Conservation (phyloP, 2,888 invertebrate genomes). For the Zootermopsis nevadensis region DNA sequence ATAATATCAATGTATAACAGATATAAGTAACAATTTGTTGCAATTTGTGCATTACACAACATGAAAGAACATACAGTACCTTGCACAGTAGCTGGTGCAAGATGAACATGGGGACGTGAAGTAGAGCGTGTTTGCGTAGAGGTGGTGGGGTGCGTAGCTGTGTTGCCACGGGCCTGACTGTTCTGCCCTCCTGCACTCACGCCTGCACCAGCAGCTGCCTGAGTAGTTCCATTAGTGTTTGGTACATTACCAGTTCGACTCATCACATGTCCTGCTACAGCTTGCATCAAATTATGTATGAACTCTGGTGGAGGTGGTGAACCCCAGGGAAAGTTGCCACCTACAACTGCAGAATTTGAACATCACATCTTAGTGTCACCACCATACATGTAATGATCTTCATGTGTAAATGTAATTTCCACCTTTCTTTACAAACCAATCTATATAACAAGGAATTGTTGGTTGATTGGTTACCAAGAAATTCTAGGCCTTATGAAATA, state of each 20-base stretch:
- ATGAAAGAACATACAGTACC: constrained; percentile 55
- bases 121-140: constrained; percentile 78
- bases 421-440: too few relatives aligned
- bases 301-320: constrained; percentile 65
- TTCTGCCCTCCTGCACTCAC: constrained; percentile 59
- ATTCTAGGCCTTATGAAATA: too few relatives aligned
- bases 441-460: too few relatives aligned
- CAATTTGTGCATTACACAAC: too few relatives aligned
- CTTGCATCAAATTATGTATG: constrained; percentile 68
- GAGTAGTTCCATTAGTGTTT: not conserved
- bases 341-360: not conserved
- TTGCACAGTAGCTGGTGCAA: constrained; percentile 64
- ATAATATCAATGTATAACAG: too few relatives aligned
- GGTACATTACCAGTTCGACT: constrained; percentile 27
- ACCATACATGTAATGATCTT: not conserved
- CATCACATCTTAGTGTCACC: not conserved
- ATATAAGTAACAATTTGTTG: too few relatives aligned
- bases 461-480: too few relatives aligned
- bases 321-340: constrained; percentile 62
- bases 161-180: constrained; percentile 70
- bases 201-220: constrained; percentile 39
- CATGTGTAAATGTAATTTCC: too few relatives aligned
- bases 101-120: constrained; percentile 75
- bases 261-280: constrained; percentile 64
- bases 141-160: constrained; percentile 77